Evolutionary conservation across 2,113 vertebrate genomes (phyloP).

Genomic region (Burhinus oedicnemus): DNA sequence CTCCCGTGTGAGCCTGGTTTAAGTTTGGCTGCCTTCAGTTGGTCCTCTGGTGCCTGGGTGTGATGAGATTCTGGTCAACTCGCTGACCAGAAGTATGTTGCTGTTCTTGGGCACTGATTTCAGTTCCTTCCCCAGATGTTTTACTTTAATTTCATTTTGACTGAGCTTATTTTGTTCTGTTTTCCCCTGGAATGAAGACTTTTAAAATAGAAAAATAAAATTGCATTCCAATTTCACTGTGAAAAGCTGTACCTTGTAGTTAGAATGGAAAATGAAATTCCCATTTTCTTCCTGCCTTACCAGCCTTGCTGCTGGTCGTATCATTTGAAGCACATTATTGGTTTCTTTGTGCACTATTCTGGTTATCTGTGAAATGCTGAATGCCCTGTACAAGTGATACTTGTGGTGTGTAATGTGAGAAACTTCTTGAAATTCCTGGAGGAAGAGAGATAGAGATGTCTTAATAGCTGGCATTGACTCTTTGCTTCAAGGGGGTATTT

Average conservation of each 20-base stretch:
- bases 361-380: neutral
- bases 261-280: neutral
- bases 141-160: neutral
- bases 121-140: neutral
- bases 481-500: neutral
- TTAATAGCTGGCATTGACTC: neutral
- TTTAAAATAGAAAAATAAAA: neutral
- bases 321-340: neutral
- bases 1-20: neutral
- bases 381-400: neutral
- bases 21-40: neutral
- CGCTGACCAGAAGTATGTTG: neutral
- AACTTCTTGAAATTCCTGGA: neutral
- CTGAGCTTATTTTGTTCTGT: neutral
- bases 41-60: too few relatives aligned
- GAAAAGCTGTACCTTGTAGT: neutral
- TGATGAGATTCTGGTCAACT: neutral
- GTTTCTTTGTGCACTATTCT: neutral
- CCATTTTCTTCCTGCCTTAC: neutral
- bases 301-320: neutral
- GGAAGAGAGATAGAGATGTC: neutral
- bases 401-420: accelerated
- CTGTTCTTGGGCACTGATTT: neutral
- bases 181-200: neutral
- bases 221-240: neutral